Evolutionary conservation across 2,797 vertebrate genomes (phyloP), one percentile per base, ranked within the genome.

Genomic region (Uromys caudimaculatus): DNA sequence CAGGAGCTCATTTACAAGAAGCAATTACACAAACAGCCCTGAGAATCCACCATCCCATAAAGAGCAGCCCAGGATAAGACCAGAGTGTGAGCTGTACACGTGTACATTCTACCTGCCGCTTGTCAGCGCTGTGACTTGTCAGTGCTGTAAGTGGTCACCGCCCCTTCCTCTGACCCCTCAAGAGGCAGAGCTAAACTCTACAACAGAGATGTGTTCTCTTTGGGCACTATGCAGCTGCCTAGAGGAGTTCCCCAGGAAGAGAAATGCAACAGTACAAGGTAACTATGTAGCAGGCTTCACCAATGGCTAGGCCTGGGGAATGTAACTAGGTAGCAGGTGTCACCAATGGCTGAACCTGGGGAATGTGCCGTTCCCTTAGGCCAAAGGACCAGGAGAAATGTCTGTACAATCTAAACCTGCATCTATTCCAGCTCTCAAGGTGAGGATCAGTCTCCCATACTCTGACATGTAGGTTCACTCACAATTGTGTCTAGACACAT

Each of bases 1-100:
- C 83, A 98, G 98, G 97, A 98, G 97, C 98, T 98, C 98, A 98
- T 98, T 99, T 99, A 99, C 98, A 98, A 99, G 98, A 99, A 99
- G 98, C 98, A 98, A 99, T 98, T 99, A 98, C 98, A 98, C 98
- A 98, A 98, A 98, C 98, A 98, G 98, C 98, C 98, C 98, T 96
- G 67, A 98, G 98, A 97, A 98, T 98, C 98, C 98, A 98, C 98
- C 98, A 98, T 98, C 98, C 97, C 98, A 98, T 97, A 98, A 98
- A 98, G 98, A 92, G 95, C 54, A 82, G 96, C 97, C 97, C 90
- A 92, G 98, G 97, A 94, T 97, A 94, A 98, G 95, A 95, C 90
- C 64, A 5, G 91, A 81, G 81, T 81, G 96, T 93, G 94, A 78
- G 52, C 73, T 79, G 91, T 84, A 81, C 84, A 62, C 38, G 95